Percentiles rank a stretch among this genome's conserved stretches.
These are phyloP conservation scores for Lasioglossum lativentre DNA, from an alignment of 2,888 invertebrate genomes.

Conservation along the genomic window DNA sequence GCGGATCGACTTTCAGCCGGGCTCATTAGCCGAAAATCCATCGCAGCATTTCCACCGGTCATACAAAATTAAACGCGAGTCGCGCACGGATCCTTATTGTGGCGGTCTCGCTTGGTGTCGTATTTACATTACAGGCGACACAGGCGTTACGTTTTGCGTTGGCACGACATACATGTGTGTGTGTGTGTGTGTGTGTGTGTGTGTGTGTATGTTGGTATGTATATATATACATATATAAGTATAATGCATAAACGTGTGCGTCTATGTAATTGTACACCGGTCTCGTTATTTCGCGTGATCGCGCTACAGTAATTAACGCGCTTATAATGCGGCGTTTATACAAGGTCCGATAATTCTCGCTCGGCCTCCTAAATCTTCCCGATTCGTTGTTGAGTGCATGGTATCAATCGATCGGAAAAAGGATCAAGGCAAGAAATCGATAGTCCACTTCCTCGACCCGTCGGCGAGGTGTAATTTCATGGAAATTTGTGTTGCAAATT, in stretches of 20 bases:
- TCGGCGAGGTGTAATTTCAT: background rate
- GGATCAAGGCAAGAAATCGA: background rate
- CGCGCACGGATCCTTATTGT: background rate
- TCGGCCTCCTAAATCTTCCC: background rate
- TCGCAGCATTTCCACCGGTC: background rate
- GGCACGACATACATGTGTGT: background rate
- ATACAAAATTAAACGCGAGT: constrained; percentile 31
- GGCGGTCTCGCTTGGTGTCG: background rate
- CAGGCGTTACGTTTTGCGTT: constrained; percentile 5
- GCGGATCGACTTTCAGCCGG: constrained; percentile 22
- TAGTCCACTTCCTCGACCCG: no score
- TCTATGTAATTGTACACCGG: background rate
- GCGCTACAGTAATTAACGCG: background rate
- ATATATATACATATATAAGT: background rate
- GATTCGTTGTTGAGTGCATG: constrained; percentile 24
- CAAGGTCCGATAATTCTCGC: background rate
- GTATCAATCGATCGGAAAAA: background rate
- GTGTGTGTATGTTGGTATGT: no score
- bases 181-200: background rate
- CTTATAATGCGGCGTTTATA: background rate
- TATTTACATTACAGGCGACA: constrained; percentile 27
- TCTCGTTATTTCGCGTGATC: background rate
- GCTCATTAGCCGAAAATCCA: constrained; percentile 42
- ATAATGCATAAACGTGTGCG: background rate
- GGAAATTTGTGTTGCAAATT: constrained; percentile 1